These are phyloP conservation scores for Scaptomyza reducta DNA, from an alignment of 2,888 invertebrate species.

Conservation along the genomic window DNA sequence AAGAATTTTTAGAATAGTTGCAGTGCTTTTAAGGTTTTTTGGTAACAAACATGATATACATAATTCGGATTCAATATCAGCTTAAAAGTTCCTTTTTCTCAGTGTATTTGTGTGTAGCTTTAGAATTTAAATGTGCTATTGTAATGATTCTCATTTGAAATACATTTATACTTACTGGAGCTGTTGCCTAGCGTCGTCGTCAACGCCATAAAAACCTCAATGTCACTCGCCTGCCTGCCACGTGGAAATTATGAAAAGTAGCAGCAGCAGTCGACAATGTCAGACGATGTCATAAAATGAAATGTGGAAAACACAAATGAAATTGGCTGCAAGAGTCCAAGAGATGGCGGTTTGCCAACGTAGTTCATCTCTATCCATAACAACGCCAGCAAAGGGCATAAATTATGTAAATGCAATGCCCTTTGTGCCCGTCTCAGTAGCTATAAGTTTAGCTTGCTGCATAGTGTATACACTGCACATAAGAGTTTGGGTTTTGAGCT, in stretches of 20 bases:
- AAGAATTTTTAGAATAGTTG: too few relatives aligned
- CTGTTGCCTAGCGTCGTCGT: slow-evolving; percentile 15
- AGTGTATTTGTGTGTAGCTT: not conserved
- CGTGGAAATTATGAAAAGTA: slow-evolving; percentile 59
- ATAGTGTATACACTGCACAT: slow-evolving; percentile 49
- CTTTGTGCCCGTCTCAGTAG: slow-evolving; percentile 21
- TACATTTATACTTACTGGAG: slow-evolving; percentile 12
- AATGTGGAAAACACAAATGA: slow-evolving; percentile 64
- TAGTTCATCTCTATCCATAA: slow-evolving; percentile 18
- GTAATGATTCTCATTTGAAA: slow-evolving; percentile 49
- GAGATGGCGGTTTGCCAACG: slow-evolving; percentile 10
- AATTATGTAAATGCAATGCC: slow-evolving; percentile 79
- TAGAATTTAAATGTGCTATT: slow-evolving; percentile 21
- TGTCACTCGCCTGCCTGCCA: slow-evolving; percentile 61
- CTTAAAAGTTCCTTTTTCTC: not conserved
- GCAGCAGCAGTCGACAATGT: slow-evolving; percentile 52
- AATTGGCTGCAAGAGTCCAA: slow-evolving; percentile 48
- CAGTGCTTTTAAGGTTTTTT: too few relatives aligned
- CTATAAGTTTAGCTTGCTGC: slow-evolving; percentile 37
- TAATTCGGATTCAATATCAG: too few relatives aligned
- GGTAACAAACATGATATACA: too few relatives aligned
- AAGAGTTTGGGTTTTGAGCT: slow-evolving; percentile 15
- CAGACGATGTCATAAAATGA: slow-evolving; percentile 72
- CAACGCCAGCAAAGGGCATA: slow-evolving; percentile 58
- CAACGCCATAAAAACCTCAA: slow-evolving; percentile 53